These are phyloP conservation scores for Gambusia holbrooki DNA, from an alignment of 2,113 vertebrate species.

Conservation along the genomic window DNA sequence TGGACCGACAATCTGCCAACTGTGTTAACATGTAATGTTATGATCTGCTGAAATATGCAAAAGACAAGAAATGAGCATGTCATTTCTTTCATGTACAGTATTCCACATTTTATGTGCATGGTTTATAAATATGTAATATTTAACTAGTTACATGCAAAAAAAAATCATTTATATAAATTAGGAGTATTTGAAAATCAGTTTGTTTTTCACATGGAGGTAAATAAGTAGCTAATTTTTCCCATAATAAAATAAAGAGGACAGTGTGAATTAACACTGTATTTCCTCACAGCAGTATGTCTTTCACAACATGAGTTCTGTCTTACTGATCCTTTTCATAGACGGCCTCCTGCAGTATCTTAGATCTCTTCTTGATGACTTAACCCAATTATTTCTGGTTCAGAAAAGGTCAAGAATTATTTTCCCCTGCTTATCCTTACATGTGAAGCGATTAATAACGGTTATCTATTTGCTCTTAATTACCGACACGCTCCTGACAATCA, in stretches of 20 bases:
- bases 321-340: background rate
- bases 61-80: background rate
- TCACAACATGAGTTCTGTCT: background rate
- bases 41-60: slow-evolving; percentile 2
- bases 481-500: background rate
- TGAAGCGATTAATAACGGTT: slow-evolving; percentile 54
- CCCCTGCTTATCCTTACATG: slow-evolving; percentile 19
- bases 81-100: background rate
- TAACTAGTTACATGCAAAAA: background rate
- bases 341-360: background rate
- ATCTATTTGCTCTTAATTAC: slow-evolving; percentile 25
- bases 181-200: too few relatives aligned
- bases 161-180: background rate
- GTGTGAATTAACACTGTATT: background rate
- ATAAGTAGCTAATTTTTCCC: too few relatives aligned
- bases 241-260: background rate
- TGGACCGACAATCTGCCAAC: background rate
- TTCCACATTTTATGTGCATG: background rate
- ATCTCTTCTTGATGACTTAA: slow-evolving; percentile 39
- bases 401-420: slow-evolving; percentile 38
- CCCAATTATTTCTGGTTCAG: slow-evolving; percentile 41
- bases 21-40: background rate
- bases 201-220: too few relatives aligned
- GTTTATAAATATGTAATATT: background rate
- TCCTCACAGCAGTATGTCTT: background rate